Conservation (phyloP, 2,797 vertebrate species). For the Amazonetta brasiliensis region DNA sequence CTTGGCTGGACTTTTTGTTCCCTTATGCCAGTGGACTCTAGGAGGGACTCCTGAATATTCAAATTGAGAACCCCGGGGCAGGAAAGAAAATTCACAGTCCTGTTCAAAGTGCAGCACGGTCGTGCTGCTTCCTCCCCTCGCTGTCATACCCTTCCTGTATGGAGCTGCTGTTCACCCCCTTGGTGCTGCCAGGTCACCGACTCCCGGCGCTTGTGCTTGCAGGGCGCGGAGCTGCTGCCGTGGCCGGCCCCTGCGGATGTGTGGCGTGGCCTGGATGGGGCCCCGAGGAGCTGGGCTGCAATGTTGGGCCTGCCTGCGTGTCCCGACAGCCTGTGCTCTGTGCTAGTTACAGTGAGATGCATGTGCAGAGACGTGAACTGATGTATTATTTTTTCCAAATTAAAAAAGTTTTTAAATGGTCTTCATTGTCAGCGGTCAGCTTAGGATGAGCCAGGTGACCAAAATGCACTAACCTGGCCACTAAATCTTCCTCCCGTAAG, state of each 20-base stretch:
- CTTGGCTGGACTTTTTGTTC: background rate
- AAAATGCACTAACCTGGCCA: accelerated
- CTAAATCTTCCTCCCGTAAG: background rate
- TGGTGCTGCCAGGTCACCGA: background rate
- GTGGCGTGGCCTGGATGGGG: background rate
- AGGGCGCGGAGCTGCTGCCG: accelerated
- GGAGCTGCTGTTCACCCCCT: background rate
- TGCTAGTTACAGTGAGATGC: background rate
- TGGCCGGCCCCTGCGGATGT: background rate
- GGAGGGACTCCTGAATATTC: background rate
- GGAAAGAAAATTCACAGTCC: background rate
- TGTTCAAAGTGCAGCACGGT: accelerated
- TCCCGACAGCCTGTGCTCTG: accelerated
- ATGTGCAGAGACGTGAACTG: no score
- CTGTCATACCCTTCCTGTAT: background rate
- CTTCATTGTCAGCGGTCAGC: background rate
- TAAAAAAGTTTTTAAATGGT: background rate
- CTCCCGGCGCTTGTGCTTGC: accelerated
- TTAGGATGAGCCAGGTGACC: background rate
- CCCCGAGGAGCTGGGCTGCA: background rate
- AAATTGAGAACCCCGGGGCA: background rate
- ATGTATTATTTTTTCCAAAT: background rate
- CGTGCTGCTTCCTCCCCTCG: accelerated
- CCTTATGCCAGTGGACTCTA: background rate
- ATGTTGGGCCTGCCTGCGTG: accelerated